phyloP scores from a whole-genome alignment of 2,888 invertebrate genomes.

The Parochlus steinenii region DNA sequence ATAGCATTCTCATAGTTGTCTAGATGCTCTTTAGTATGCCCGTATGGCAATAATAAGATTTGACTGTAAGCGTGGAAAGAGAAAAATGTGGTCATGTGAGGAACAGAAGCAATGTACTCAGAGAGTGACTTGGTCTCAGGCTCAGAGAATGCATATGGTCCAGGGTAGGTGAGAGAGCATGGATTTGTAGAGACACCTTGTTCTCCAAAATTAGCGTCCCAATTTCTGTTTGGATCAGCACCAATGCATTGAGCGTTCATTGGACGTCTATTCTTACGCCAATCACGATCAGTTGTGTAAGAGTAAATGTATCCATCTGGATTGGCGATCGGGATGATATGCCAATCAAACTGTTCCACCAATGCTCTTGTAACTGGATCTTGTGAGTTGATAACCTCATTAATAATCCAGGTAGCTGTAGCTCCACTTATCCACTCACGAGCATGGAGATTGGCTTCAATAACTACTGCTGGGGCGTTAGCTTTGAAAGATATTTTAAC shows the following conservation, averaged over 20 bases:
- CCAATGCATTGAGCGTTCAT: slow-evolving; percentile 34
- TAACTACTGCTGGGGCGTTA: slow-evolving; percentile 36
- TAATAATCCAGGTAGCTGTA: slow-evolving; percentile 41
- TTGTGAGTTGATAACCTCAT: slow-evolving; percentile 40
- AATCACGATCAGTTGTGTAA: slow-evolving; percentile 41
- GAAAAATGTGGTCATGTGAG: slow-evolving; percentile 43
- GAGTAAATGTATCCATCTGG: slow-evolving; percentile 61
- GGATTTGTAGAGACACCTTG: slow-evolving; percentile 38
- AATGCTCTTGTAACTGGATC: slow-evolving; percentile 32
- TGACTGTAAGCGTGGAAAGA: slow-evolving; percentile 63
- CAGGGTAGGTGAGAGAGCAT: slow-evolving; percentile 47
- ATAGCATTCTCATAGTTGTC: slow-evolving; percentile 43
- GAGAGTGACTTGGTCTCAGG: slow-evolving; percentile 40
- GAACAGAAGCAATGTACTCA: slow-evolving; percentile 34
- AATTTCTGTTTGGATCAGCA: slow-evolving; percentile 64
- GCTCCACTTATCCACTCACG: slow-evolving; percentile 63
- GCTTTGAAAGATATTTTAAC: slow-evolving; percentile 32
- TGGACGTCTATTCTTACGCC: slow-evolving; percentile 45
- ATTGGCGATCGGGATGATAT: slow-evolving; percentile 55
- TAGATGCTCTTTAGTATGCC: slow-evolving; percentile 39
- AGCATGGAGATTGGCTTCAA: slow-evolving; percentile 49
- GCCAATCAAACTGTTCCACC: slow-evolving; percentile 47
- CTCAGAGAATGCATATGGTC: slow-evolving; percentile 52
- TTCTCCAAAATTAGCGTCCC: slow-evolving; percentile 38
- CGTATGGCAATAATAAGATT: slow-evolving; percentile 49